phyloP scores from a whole-genome alignment of 2,888 invertebrate species.

The Clunio marinus region DNA sequence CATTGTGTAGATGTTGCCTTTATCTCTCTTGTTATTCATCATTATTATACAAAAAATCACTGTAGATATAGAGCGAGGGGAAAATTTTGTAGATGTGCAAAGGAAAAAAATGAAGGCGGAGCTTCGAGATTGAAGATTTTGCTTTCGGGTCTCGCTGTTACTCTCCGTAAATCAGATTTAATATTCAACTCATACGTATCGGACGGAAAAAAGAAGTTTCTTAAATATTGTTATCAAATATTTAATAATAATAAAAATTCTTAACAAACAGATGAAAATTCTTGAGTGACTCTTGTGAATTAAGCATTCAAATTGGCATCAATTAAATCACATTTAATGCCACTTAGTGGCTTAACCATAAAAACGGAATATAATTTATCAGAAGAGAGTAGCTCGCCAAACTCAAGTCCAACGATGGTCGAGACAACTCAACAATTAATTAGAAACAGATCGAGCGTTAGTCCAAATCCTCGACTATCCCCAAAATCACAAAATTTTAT shows the following conservation, averaged over 20 bases:
- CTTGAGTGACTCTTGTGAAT: not conserved
- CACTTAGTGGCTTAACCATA: slow-evolving; percentile 30
- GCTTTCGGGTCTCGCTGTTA: not conserved
- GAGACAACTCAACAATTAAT: slow-evolving; percentile 41
- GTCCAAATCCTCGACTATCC: slow-evolving; percentile 34
- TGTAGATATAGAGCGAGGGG: not conserved
- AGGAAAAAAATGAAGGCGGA: slow-evolving; percentile 26
- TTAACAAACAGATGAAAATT: not conserved
- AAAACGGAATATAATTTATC: slow-evolving; percentile 38
- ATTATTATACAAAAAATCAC: not conserved
- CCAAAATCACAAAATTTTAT: slow-evolving; percentile 38
- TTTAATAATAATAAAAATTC: no score
- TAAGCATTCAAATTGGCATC: slow-evolving; percentile 30
- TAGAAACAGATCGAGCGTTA: slow-evolving; percentile 32
- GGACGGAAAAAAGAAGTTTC: slow-evolving; percentile 19
- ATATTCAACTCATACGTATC: slow-evolving; percentile 28
- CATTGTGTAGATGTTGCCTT: not conserved
- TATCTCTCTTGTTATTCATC: no score
- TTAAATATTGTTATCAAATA: no score
- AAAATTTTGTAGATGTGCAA: not conserved
- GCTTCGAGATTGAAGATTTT: not conserved
- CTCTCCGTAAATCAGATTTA: slow-evolving; percentile 13
- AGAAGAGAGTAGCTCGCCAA: slow-evolving; percentile 17
- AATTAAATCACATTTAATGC: slow-evolving; percentile 33
- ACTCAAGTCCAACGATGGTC: slow-evolving; percentile 42